phyloP scores from a whole-genome alignment of 2,797 vertebrate species.

The Danionella dracula region DNA sequence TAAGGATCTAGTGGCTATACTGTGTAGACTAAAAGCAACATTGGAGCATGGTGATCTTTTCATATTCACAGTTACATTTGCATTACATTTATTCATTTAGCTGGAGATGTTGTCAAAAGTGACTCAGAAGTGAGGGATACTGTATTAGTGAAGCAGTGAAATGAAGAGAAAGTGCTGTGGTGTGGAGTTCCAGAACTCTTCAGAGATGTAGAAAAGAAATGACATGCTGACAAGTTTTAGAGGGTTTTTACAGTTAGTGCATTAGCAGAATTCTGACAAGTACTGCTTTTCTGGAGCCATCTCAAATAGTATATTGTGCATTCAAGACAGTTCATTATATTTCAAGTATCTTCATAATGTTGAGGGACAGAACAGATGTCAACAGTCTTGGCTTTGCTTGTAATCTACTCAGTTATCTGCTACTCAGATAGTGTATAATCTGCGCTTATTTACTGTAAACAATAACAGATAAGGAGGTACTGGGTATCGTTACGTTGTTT shows the following conservation, averaged over 20 bases:
- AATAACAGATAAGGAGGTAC: no score
- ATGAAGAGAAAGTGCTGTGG: not conserved
- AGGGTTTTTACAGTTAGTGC: not conserved
- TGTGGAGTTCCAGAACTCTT: not conserved
- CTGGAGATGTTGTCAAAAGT: not conserved
- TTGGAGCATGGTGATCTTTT: not conserved
- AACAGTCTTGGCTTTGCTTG: not conserved
- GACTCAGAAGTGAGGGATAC: not conserved
- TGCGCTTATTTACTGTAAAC: no score
- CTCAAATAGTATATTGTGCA: not conserved
- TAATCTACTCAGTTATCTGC: no score
- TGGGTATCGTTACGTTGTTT: no score
- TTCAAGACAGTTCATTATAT: not conserved
- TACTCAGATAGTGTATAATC: no score
- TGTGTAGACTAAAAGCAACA: not conserved
- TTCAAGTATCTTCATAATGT: not conserved
- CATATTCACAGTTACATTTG: constrained; percentile 13
- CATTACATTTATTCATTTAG: constrained; percentile 6
- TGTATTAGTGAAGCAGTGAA: not conserved
- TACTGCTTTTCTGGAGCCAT: not conserved
- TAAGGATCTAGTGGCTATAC: not conserved
- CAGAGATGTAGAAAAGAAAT: not conserved
- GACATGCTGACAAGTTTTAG: not conserved
- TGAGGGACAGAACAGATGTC: not conserved
- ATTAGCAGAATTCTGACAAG: constrained; percentile 5